Conservation (phyloP, 2,113 vertebrate species). For the Echinops telfairi region DNA sequence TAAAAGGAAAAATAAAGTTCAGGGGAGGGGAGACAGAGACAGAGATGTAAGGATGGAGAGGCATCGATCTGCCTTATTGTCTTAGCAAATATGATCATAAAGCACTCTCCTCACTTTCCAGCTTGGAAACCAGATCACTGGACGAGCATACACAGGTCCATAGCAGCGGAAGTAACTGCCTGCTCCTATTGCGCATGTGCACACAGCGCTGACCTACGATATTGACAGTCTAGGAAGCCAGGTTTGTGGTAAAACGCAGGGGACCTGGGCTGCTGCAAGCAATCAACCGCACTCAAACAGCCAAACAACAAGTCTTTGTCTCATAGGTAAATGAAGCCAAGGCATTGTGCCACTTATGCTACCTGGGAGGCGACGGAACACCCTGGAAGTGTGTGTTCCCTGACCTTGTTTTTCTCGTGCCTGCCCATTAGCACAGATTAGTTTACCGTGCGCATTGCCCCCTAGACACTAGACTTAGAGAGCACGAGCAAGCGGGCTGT, state of each 20-base stretch:
- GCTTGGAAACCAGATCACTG: constrained; percentile 30
- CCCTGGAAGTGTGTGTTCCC: not conserved
- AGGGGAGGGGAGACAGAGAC: not conserved
- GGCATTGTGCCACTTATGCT: not conserved
- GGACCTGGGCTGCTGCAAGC: not conserved
- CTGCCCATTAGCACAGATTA: constrained; percentile 74
- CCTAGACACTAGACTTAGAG: constrained; percentile 60
- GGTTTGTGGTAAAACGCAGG: not conserved
- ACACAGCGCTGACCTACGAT: not conserved
- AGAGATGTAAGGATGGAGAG: constrained; percentile 14
- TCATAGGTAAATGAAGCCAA: not conserved
- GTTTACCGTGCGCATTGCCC: constrained; percentile 58
- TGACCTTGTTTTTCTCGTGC: constrained; percentile 59
- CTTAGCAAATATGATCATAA: constrained; percentile 58
- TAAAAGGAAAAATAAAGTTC: not conserved
- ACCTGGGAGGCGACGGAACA: not conserved
- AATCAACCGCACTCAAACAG: not conserved
- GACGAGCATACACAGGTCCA: not conserved
- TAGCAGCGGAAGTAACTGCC: constrained; percentile 10
- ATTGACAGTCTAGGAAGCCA: not conserved
- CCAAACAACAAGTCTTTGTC: not conserved
- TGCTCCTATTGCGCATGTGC: not conserved
- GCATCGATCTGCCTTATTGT: not conserved
- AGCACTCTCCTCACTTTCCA: constrained; percentile 61
- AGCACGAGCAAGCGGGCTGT: constrained; percentile 63